These are phyloP conservation scores for Porites lutea DNA, from an alignment of 64 coral and sea anemone species.

Conservation along the genomic window DNA sequence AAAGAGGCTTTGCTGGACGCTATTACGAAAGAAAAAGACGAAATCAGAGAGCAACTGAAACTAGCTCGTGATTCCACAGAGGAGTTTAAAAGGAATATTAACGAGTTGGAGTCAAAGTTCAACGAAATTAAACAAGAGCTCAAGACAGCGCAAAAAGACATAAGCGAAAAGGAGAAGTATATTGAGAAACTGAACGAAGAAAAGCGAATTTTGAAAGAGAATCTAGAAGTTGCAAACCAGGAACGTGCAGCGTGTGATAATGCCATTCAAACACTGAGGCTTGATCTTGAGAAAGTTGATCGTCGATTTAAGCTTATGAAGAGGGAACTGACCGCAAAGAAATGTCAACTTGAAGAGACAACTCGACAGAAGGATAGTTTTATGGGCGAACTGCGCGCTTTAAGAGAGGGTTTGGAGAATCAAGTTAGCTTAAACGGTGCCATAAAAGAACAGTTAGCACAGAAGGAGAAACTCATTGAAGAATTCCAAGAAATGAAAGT, in stretches of 20 bases:
- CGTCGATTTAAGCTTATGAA: constrained; percentile 93
- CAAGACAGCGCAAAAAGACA: neutral
- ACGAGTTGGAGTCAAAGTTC: constrained; percentile 43
- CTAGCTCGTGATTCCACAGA: constrained; percentile 56
- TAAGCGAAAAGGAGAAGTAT: constrained; percentile 10
- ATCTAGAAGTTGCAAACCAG: constrained; percentile 66
- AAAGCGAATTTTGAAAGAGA: constrained; percentile 48
- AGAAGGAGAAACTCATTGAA: constrained; percentile 49
- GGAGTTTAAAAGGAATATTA: constrained; percentile 49
- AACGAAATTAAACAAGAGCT: constrained; percentile 50
- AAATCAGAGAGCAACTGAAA: constrained; percentile 71
- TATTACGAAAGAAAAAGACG: constrained; percentile 66
- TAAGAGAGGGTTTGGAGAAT: constrained; percentile 64
- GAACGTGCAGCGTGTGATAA: constrained; percentile 80
- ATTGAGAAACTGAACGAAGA: constrained; percentile 61
- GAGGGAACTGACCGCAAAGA: constrained; percentile 74
- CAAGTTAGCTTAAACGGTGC: constrained; percentile 39
- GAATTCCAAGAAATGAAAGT: constrained; percentile 59
- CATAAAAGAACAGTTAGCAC: constrained; percentile 60
- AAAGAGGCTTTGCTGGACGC: constrained; percentile 55
- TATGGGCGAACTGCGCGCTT: constrained; percentile 43
- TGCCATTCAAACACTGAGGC: constrained; percentile 71
- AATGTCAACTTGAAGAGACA: constrained; percentile 75
- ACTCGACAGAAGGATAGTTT: constrained; percentile 65
- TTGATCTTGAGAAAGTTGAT: constrained; percentile 91